Evolutionary conservation across 2,888 invertebrate genomes (phyloP).

Genomic region (Ochlodes sylvanus): DNA sequence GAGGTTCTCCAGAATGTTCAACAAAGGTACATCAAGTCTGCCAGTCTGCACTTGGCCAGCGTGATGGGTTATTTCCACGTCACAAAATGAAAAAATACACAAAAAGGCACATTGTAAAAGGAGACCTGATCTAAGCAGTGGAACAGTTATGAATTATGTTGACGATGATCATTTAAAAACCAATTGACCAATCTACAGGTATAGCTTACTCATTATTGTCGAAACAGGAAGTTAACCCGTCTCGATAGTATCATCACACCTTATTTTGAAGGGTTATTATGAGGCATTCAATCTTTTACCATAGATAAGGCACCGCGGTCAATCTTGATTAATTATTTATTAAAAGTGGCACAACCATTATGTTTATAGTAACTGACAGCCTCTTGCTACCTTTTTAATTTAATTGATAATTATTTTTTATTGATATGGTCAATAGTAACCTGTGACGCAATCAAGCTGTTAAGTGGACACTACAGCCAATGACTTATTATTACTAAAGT

Average conservation of each 20-base stretch:
- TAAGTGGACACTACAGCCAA: neutral
- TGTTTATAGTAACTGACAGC: slow-evolving; percentile 14
- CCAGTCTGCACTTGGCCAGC: too few relatives aligned
- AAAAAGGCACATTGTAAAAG: too few relatives aligned
- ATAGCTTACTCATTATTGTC: neutral
- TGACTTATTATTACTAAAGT: neutral
- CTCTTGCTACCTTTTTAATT: slow-evolving; percentile 9
- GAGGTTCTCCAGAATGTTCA: too few relatives aligned
- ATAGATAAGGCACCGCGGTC: neutral
- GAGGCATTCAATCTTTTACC: slow-evolving; percentile 4
- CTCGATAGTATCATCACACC: slow-evolving; percentile 1
- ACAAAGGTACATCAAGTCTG: too few relatives aligned
- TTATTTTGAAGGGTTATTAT: slow-evolving; percentile 9
- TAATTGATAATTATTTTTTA: slow-evolving; percentile 11
- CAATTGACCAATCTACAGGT: neutral
- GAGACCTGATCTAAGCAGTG: too few relatives aligned
- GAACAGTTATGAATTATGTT: too few relatives aligned
- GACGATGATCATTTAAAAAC: neutral
- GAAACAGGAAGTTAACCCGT: neutral
- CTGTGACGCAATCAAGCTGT: neutral
- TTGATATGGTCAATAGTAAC: neutral
- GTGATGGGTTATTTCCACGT: too few relatives aligned
- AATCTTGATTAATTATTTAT: slow-evolving; percentile 4
- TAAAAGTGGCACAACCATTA: slow-evolving; percentile 4
- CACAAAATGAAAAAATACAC: too few relatives aligned